These are phyloP conservation scores for Austrolebias charrua DNA, from an alignment of 2,797 vertebrate species.

Conservation along the genomic window DNA sequence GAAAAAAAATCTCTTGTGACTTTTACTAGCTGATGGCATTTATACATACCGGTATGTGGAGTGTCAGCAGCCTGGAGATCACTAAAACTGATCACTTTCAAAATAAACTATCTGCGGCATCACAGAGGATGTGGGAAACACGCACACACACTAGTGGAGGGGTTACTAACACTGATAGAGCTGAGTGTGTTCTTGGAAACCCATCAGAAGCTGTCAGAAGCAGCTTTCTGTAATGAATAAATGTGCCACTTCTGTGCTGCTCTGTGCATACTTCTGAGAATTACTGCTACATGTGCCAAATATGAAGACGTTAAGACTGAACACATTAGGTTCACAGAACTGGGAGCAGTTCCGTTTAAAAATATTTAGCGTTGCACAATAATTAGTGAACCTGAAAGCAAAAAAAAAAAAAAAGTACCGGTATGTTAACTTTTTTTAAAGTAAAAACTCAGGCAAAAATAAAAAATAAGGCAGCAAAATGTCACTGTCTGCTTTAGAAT, in stretches of 20 bases:
- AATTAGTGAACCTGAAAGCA: constrained; percentile 44
- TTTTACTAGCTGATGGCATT: constrained; percentile 11
- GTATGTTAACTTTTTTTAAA: too few relatives aligned
- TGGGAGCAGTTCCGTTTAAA: constrained; percentile 49
- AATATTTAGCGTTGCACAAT: constrained; percentile 37
- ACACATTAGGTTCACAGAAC: constrained; percentile 60
- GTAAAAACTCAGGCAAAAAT: not conserved
- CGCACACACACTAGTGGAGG: constrained; percentile 34
- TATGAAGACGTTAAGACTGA: constrained; percentile 43
- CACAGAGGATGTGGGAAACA: constrained; percentile 66
- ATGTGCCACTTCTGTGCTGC: constrained; percentile 62
- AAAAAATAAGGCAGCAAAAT: not conserved
- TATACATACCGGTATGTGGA: constrained; percentile 18
- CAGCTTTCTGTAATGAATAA: constrained; percentile 58
- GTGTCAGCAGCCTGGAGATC: constrained; percentile 38
- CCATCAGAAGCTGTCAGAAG: constrained; percentile 50
- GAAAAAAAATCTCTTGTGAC: constrained; percentile 7
- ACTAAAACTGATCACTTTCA: constrained; percentile 56
- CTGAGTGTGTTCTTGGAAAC: constrained; percentile 72
- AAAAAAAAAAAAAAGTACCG: not conserved
- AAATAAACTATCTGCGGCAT: constrained; percentile 68
- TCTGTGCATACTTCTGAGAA: constrained; percentile 72
- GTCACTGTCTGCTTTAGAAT: too few relatives aligned
- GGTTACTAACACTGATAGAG: constrained; percentile 62
- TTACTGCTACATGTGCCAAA: constrained; percentile 51